Evolutionary conservation across 2,888 invertebrate genomes (phyloP), one percentile per base, ranked within the genome.

Genomic region (Helicoverpa assulta): DNA sequence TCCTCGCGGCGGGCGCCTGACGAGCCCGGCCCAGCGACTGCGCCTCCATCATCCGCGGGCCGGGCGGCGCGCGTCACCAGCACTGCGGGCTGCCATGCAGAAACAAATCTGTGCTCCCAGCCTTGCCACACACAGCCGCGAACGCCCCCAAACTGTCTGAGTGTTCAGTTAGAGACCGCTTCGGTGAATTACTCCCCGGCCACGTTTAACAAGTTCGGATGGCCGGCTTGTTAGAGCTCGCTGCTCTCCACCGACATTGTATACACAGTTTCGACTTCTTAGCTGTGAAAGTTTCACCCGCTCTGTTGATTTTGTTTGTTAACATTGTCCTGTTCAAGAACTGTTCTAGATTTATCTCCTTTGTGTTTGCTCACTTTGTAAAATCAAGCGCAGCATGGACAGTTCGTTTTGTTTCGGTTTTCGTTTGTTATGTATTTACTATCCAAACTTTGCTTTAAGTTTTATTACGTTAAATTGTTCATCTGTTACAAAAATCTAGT

Each of bases 231-330:
- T 95, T 95, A 94, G 90, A 88, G 90, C 90, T 90, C 88, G 87
- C 89, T 88, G 87, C 87, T 90, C 83, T 83, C 85, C 88, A 63
- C 88, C 89, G 83, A 92, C 94, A 93, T 90, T 92, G 92, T 92
- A 89, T 90, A 91, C 90, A 91, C 90, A 91, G 93, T 93, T 93
- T 89, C 89, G 88, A 93, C 93, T 94, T 92, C 92, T 93, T 92
- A 90, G 92, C 91, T 89, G 89, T 87, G 88, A 92, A 94, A 94
- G 90, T 94, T 95, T 90, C 85, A 85, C 85, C 85, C 89, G 89
- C 90, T 92, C 87, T 88, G 92, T 92, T 94, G 90, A 94, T 93
- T 93, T 92, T 91, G 90, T 93, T 93, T 90, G 91, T 91, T 92
- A 91, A 89, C 90, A 89, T 90, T 91, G 91, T 90, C 88, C 88